Evolutionary conservation across 2,797 vertebrate genomes (phyloP).

Genomic region (Antrozous pallidus): DNA sequence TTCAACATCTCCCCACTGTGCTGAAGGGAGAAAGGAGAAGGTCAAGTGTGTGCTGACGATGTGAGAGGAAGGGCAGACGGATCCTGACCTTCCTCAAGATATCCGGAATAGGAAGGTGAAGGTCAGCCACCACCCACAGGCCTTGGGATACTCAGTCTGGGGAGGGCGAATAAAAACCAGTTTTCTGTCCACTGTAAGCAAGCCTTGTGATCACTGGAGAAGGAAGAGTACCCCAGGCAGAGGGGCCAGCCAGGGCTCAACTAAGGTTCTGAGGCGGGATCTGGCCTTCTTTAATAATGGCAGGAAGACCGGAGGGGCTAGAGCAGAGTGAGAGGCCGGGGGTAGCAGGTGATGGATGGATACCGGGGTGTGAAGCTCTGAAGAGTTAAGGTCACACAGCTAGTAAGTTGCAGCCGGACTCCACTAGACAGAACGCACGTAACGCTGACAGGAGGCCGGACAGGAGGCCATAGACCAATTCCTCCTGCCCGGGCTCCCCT

Average conservation of each 20-base stretch:
- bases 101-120: not conserved
- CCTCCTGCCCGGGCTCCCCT: too few species aligned
- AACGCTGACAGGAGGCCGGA: not conserved
- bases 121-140: not conserved
- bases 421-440: not conserved
- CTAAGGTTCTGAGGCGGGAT: not conserved
- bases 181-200: not conserved
- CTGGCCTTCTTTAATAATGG: not conserved
- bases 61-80: not conserved
- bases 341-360: not conserved
- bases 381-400: not conserved
- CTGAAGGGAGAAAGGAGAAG: not conserved
- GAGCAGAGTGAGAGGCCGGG: not conserved
- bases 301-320: not conserved
- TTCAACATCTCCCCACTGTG: slow-evolving; percentile 88
- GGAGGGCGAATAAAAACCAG: not conserved
- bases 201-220: not conserved
- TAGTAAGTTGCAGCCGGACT: not conserved
- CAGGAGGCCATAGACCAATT: not conserved
- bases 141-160: not conserved
- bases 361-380: not conserved
- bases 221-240: not conserved
- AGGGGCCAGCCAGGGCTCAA: not conserved
- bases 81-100: not conserved
- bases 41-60: not conserved